Percentiles rank a stretch among this genome's conserved stretches.
phyloP scores from a whole-genome alignment of 2,888 invertebrate genomes.

The Dryomyza anilis region DNA sequence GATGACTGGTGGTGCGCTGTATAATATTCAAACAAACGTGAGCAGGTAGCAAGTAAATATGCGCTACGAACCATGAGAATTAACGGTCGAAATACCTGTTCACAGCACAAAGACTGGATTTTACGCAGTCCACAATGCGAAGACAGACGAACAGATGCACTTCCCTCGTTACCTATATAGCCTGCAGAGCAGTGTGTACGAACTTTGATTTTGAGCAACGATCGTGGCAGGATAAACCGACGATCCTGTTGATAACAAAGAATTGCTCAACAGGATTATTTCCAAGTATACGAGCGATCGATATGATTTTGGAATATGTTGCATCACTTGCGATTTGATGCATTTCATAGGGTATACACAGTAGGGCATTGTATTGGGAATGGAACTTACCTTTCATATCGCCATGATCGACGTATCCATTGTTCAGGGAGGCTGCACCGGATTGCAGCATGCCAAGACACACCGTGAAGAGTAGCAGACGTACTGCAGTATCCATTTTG shows the following conservation, averaged over 20 bases:
- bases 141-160: constrained; percentile 45
- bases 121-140: constrained; percentile 35
- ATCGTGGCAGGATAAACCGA: background rate
- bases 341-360: too few relatives aligned
- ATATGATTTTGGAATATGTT: background rate
- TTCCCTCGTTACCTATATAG: constrained; percentile 31
- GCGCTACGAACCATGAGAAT: constrained; percentile 46
- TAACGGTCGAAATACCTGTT: constrained; percentile 31
- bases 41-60: constrained; percentile 10
- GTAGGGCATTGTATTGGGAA: background rate
- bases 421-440: constrained; percentile 44
- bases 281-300: background rate
- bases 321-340: too few relatives aligned
- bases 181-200: background rate
- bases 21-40: background rate
- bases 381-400: constrained; percentile 60
- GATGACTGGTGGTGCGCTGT: background rate
- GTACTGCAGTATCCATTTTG: constrained; percentile 37
- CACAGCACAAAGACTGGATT: constrained; percentile 21
- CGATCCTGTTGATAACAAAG: background rate
- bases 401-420: constrained; percentile 58
- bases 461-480: constrained; percentile 32
- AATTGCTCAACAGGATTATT: background rate
- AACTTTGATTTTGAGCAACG: background rate
- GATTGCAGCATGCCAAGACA: constrained; percentile 38